Evolutionary conservation across 1,140 invertebrate species (phyloP).

Genomic region (Apis mellifera): Amel_HAv3.1 CM009936.2:9389501-9390000

Average conservation of each 20-base stretch:
- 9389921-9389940: constrained; percentile 13
- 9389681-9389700: background rate
- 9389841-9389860: constrained; percentile 10
- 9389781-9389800: constrained; percentile 36
- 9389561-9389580: background rate
- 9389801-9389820: constrained; percentile 27
- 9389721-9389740: constrained; percentile 3
- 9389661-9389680: background rate
- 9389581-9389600: background rate
- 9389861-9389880: constrained; percentile 25
- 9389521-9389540: no score
- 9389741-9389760: constrained; percentile 16
- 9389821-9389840: constrained; percentile 35
- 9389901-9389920: no score
- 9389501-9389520: background rate
- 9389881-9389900: constrained; percentile 13
- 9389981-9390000: constrained; percentile 14
- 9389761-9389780: constrained; percentile 39
- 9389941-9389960: background rate
- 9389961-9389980: background rate
- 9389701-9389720: constrained; percentile 33
- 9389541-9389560: background rate
- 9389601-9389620: background rate
- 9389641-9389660: background rate
- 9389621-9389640: background rate